Percentiles rank a stretch among this genome's conserved stretches.
These are phyloP conservation scores for Xanthorhoe designata DNA, from an alignment of 2,888 invertebrate genomes.

Conservation along the genomic window DNA sequence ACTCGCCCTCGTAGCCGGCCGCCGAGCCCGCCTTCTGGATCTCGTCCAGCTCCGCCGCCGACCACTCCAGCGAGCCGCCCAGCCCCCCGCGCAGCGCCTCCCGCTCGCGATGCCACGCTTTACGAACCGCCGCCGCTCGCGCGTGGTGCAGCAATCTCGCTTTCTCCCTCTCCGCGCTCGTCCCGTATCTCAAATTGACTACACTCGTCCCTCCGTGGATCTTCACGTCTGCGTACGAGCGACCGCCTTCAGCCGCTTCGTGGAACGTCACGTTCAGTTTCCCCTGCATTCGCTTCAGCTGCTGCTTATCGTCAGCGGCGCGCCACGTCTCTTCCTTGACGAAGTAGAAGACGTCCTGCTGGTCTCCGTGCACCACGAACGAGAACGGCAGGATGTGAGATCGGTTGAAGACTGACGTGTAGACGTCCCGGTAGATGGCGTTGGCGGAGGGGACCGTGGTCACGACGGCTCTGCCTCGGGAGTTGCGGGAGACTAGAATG, in stretches of 20 bases:
- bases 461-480: conserved; percentile 92
- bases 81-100: conserved; percentile 92
- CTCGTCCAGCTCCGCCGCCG: conserved; percentile 94
- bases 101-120: conserved; percentile 97
- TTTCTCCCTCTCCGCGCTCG: conserved; percentile 95
- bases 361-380: conserved; percentile 94
- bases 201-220: conserved; percentile 96
- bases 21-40: conserved; percentile 94
- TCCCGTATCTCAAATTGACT: conserved; percentile 97
- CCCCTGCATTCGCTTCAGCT: conserved; percentile 94
- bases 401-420: conserved; percentile 96
- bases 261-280: conserved; percentile 97
- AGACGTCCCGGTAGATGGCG: conserved; percentile 95
- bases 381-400: conserved; percentile 95
- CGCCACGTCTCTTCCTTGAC: conserved; percentile 97
- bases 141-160: conserved; percentile 96
- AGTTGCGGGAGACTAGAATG: conserved; percentile 92
- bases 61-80: conserved; percentile 93
- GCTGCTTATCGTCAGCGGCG: conserved; percentile 94
- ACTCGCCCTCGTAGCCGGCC: conserved; percentile 95
- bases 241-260: conserved; percentile 91
- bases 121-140: conserved; percentile 93
- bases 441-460: conserved; percentile 95
- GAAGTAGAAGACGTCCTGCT: conserved; percentile 97
- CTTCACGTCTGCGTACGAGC: conserved; percentile 93